phyloP scores from a whole-genome alignment of 1,140 invertebrate species.

The Rhopalosiphum padi region DNA sequence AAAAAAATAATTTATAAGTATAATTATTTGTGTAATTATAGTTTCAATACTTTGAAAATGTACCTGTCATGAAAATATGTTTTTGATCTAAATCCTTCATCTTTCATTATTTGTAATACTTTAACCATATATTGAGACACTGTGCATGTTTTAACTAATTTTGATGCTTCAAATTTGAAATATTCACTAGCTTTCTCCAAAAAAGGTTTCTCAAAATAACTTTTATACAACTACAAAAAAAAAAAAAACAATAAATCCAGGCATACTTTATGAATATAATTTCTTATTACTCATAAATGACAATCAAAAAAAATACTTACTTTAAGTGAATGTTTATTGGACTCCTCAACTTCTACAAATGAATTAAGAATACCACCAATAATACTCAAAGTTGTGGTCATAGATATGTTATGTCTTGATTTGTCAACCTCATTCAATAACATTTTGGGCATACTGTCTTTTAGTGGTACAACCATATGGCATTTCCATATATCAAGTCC shows the following conservation, averaged over 20 bases:
- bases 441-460: slow-evolving; percentile 74
- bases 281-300: neutral
- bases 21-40: neutral
- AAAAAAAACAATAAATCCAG: slow-evolving; percentile 62
- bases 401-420: slow-evolving; percentile 73
- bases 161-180: slow-evolving; percentile 81
- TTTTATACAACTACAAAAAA: slow-evolving; percentile 80
- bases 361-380: slow-evolving; percentile 85
- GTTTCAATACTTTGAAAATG: neutral
- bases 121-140: slow-evolving; percentile 92
- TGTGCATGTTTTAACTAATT: slow-evolving; percentile 79
- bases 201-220: slow-evolving; percentile 86
- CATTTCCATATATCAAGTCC: slow-evolving; percentile 84
- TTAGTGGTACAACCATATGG: slow-evolving; percentile 82
- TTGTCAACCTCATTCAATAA: slow-evolving; percentile 80
- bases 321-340: slow-evolving; percentile 69
- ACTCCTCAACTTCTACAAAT: slow-evolving; percentile 80
- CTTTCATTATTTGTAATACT: slow-evolving; percentile 83
- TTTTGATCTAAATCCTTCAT: slow-evolving; percentile 81
- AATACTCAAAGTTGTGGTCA: slow-evolving; percentile 71
- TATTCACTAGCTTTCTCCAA: slow-evolving; percentile 82
- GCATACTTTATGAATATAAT: neutral
- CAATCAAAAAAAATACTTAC: slow-evolving; percentile 63
- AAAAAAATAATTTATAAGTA: no score
- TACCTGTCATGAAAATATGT: slow-evolving; percentile 83